phyloP scores from a whole-genome alignment of 2,888 invertebrate genomes.

The Pyrochroa serraticornis region DNA sequence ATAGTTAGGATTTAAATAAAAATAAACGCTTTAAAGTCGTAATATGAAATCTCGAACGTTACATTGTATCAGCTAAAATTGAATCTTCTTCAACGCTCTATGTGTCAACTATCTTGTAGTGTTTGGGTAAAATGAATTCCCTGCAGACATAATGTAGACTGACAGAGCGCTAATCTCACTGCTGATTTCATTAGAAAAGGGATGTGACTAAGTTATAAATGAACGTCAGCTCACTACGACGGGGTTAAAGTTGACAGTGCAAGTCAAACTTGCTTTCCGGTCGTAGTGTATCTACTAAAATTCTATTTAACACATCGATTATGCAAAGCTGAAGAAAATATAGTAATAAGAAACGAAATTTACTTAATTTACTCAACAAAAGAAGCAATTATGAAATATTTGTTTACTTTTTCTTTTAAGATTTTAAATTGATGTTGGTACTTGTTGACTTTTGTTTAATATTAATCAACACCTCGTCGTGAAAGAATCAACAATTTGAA shows the following conservation, averaged over 20 bases:
- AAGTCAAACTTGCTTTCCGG: neutral
- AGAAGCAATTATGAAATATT: too few relatives aligned
- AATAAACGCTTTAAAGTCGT: too few relatives aligned
- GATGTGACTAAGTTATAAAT: slow-evolving; percentile 13
- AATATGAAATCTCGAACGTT: too few relatives aligned
- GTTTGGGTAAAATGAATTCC: slow-evolving; percentile 17
- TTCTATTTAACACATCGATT: neutral
- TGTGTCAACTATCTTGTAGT: slow-evolving; percentile 19
- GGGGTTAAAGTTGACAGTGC: neutral
- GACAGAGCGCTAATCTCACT: slow-evolving; percentile 20
- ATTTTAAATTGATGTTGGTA: too few relatives aligned
- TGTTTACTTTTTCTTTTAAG: too few relatives aligned
- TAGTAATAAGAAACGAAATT: neutral
- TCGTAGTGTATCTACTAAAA: neutral
- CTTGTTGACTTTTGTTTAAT: neutral
- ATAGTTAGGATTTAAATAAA: too few relatives aligned
- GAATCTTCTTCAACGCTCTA: slow-evolving; percentile 11
- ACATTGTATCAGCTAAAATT: slow-evolving; percentile 9
- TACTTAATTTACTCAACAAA: too few relatives aligned
- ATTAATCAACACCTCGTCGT: neutral
- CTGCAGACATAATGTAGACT: slow-evolving; percentile 10
- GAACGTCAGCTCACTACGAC: neutral
- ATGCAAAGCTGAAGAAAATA: neutral
- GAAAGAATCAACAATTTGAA: neutral
- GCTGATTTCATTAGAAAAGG: slow-evolving; percentile 12